Base-by-base conservation (phyloP, 2,113 vertebrate species). In the Piaya cayana region DNA sequence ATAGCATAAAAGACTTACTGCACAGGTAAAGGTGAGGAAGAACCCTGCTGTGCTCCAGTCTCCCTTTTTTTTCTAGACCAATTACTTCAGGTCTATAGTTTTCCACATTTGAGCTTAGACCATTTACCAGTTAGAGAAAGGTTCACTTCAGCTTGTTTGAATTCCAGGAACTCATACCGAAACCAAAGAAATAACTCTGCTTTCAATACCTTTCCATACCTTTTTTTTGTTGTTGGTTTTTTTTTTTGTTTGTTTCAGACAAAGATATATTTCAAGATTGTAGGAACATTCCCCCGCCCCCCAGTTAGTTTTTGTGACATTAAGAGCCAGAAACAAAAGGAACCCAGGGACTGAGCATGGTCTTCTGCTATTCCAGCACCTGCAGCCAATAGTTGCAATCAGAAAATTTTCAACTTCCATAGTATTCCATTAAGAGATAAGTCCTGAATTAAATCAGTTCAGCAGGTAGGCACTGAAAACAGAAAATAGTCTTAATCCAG, bases 271-370 rank as follows among this genome's bases (percentile, higher is more conserved):
- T 62, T 93, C 53, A 80, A 80, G 47, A 37, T 32, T 74, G 37
- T 45, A 43, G 45, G 15, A 80, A 8, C 13, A 55, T 13, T n/a
- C n/a, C n/a, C 52, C 34, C 1, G 2, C n/a, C n/a, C n/a, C 52
- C 34, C 1, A 3, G 42, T 85, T 80, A 37, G 34, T 26, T 32
- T 90, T 95, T 91, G 60, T 72, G 47, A 63, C 32, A 86, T 3
- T 42, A 86, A 86, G 45, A 92, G 27, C 5, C 56, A 80, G 70
- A 92, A 94, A 82, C 39, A 80, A 50, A 81, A 90, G 71, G 39
- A 78, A 77, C 32, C 50, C 18, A 10, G 0, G 3, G 23, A n/a
- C 34, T 15, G 58, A 86, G 23, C 0, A 0, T 6, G 3, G 29
- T 85, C 25, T 83, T 15, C 56, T 70, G 60, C 60, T 67, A 21